These are phyloP conservation scores for Macheiramphus alcinus DNA, from an alignment of 2,113 vertebrate species.

Conservation along the genomic window DNA sequence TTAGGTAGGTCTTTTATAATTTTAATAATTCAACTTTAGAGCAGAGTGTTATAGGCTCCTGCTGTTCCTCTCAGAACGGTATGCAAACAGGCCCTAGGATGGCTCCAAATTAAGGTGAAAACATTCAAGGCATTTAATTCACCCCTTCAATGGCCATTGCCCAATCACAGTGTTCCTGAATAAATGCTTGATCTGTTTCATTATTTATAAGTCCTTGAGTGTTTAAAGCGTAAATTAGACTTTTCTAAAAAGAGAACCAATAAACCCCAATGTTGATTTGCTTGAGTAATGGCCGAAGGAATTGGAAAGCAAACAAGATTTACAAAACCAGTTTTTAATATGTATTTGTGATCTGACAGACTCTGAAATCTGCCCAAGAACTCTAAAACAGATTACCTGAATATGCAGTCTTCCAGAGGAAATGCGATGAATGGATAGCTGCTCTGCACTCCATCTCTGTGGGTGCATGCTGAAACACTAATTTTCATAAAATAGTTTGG, in stretches of 20 bases:
- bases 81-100: not conserved
- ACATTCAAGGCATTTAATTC: not conserved
- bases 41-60: not conserved
- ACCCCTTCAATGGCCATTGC: not conserved
- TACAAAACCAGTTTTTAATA: not conserved
- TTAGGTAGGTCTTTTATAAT: not conserved
- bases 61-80: not conserved
- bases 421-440: not conserved
- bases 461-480: not conserved
- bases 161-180: accelerated
- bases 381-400: not conserved
- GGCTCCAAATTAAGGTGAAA: not conserved
- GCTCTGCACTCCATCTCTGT: not conserved
- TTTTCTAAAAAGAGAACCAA: not conserved
- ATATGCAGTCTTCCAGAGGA: not conserved
- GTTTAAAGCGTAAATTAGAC: not conserved
- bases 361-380: not conserved
- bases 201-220: not conserved
- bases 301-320: not conserved
- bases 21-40: not conserved
- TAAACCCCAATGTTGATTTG: not conserved
- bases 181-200: not conserved
- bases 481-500: not conserved
- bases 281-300: not conserved
- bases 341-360: not conserved